Evolutionary conservation across 2,888 invertebrate species (phyloP), one percentile per base, ranked within the genome.

Genomic region (Osmoderma eremita): DNA sequence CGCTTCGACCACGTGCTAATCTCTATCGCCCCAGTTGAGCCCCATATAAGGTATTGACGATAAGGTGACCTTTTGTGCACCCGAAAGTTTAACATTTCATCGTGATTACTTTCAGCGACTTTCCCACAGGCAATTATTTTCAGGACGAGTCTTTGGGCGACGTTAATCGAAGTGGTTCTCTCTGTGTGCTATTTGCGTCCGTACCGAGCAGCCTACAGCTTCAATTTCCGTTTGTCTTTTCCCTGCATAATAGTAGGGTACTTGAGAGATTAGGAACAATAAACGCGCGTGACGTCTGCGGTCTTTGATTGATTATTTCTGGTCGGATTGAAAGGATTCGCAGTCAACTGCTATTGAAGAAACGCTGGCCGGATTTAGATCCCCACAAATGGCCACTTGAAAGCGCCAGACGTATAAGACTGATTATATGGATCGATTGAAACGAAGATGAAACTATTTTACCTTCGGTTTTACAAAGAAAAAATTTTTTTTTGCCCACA

Each of bases 291-390:
- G 30, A 13, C 58, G 58, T 61, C 20, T 45, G 45, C 41, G 13
- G 58, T 45, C 17, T 45, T 41, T 61, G 45, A 61, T 61, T 38
- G 54, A 39, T 54, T 38, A 38, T 54, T 54, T 51, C 50, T 51
- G 50, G 24, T 51, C 24, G 50, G 15, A 51, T 30, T 51, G 50
- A 51, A 51, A 51, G 24, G 17, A 17, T 5, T 17, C 10, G 50
- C 50, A 22, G 22, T 30, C 13, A 51, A 15, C 24, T 30, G n/a
- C 22, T 24, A n/a, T 30, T 24, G 30, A 51, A 30, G 22, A 22
- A 30, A 24, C n/a, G 50, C 50, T 30, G 24, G 50, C 20, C 15
- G 15, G 22, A 15, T 24, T 51, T 51, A 13, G 50, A n/a, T 51
- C 30, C 22, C 24, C 22, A 51, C 50, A 51, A 51, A 51, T 51